Conservation (phyloP, 1,140 invertebrate species). For the Cyrtorhinus lividipennis region DNA sequence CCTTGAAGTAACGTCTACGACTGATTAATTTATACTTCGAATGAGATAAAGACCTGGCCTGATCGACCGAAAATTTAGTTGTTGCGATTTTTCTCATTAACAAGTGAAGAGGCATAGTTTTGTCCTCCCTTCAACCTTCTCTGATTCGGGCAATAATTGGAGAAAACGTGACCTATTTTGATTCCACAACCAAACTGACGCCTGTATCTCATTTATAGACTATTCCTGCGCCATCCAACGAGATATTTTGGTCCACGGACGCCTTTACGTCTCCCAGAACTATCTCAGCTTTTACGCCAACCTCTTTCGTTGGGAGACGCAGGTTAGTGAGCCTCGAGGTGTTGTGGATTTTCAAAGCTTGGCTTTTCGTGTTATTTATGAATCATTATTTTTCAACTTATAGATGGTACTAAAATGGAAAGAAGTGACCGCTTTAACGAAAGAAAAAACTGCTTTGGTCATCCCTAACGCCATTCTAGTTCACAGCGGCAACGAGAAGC, state of each 20-base stretch:
- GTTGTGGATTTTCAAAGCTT: neutral
- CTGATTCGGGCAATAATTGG: no score
- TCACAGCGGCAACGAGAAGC: constrained; percentile 66
- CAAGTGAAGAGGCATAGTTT: no score
- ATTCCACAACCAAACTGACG: no score
- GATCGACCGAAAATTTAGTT: no score
- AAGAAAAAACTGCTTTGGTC: constrained; percentile 81
- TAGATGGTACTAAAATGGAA: constrained; percentile 63
- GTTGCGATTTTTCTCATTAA: no score
- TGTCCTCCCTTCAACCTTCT: no score
- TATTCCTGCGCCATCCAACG: constrained; percentile 92
- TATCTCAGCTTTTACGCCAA: constrained; percentile 92
- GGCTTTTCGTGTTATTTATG: neutral
- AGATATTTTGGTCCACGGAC: constrained; percentile 82
- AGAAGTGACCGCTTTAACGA: constrained; percentile 81
- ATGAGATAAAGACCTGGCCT: no score
- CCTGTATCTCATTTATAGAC: constrained; percentile 54
- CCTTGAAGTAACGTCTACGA: no score
- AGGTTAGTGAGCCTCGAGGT: constrained; percentile 29
- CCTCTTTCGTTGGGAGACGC: constrained; percentile 88
- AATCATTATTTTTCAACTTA: constrained; percentile 1
- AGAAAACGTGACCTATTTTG: no score
- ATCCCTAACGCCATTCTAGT: constrained; percentile 92
- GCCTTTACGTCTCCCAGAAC: constrained; percentile 83
- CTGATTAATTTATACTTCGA: no score